Base-by-base conservation (phyloP, 2,113 vertebrate species). In the Aleadryas rufinucha region DNA sequence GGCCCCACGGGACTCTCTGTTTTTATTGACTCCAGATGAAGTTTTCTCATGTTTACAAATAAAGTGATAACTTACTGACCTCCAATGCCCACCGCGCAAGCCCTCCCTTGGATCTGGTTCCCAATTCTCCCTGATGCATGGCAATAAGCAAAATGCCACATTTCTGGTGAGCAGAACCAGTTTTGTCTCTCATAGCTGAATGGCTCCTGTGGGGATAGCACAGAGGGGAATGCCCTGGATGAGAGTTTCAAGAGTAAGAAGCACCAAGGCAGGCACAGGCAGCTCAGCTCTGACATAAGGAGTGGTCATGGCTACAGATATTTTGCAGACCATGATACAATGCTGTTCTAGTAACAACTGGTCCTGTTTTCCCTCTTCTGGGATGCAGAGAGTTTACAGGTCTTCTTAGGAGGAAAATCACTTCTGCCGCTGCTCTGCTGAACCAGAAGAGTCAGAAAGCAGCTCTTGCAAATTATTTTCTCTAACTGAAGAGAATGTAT, bases 1-100 rank as follows among this genome's bases (percentile, higher is more conserved):
- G 37, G 35, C 44, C 93, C 83, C 92, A 64, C 0, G 13, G 76
- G 86, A 96, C 79, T 76, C 41, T 1, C 4, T 76, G 83, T 52
- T 96, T 96, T 94, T 86, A 96, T 81, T 93, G 86, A 90, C 86
- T 84, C 88, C 96, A 96, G 92, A 79, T 95, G 72, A 96, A 95
- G 33, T 79, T 96, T 96, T 87, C 61, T 79, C 42, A 16, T 87
- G 96, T 96, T 96, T 97, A 96, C 93, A 96, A 96, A 94, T 79
- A 90, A 71, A 92, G 57, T 0, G 61, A 97, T 93, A 92, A 90
- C 92, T 93, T 72, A 4, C 61, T 96, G 95, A 96, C 93, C 92
- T 83, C 83, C 76, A 63, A 3, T 93, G 88, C 92, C 80, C 83
- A 93, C 77, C 15, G 0, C 0, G 2, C 64, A 52, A 90, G 57